Conservation (phyloP, 2,797 vertebrate species). For the Chrosomus eos region DNA sequence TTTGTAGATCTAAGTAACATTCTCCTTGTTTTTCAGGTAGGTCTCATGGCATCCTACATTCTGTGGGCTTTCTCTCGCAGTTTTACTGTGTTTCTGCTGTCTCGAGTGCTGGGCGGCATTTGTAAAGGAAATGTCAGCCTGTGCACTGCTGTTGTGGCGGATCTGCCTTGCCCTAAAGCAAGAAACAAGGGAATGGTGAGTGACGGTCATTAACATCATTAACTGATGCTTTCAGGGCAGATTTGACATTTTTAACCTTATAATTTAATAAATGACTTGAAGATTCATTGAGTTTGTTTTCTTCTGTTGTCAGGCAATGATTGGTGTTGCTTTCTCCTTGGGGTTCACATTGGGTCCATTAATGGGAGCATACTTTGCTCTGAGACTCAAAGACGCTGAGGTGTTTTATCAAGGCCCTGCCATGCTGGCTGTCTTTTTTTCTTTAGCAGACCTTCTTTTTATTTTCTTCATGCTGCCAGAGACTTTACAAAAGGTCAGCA, state of each 20-base stretch:
- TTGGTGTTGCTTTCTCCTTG: constrained; percentile 93
- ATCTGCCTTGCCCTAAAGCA: constrained; percentile 84
- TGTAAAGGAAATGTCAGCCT: constrained; percentile 97
- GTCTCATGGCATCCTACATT: constrained; percentile 86
- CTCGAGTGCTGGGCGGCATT: constrained; percentile 90
- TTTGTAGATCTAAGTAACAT: constrained; percentile 31
- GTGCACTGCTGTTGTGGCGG: constrained; percentile 91
- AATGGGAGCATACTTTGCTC: constrained; percentile 89
- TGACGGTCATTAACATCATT: neutral
- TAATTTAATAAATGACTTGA: neutral
- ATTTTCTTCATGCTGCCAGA: constrained; percentile 90
- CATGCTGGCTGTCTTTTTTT: constrained; percentile 84
- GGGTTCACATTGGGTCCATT: constrained; percentile 95
- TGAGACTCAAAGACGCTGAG: constrained; percentile 71
- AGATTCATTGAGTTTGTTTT: constrained; percentile 4
- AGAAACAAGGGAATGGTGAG: constrained; percentile 94
- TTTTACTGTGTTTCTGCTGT: constrained; percentile 92
- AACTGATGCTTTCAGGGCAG: neutral
- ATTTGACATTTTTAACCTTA: neutral
- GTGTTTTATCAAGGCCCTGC: constrained; percentile 84
- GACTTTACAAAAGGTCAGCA: constrained; percentile 81
- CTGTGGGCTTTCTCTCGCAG: constrained; percentile 92
- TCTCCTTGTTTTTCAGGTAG: constrained; percentile 77
- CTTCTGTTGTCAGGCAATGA: constrained; percentile 84
- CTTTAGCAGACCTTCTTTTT: constrained; percentile 84